Base-by-base conservation (phyloP, 2,797 vertebrate species). In the Cyprinodon diabolis region DNA sequence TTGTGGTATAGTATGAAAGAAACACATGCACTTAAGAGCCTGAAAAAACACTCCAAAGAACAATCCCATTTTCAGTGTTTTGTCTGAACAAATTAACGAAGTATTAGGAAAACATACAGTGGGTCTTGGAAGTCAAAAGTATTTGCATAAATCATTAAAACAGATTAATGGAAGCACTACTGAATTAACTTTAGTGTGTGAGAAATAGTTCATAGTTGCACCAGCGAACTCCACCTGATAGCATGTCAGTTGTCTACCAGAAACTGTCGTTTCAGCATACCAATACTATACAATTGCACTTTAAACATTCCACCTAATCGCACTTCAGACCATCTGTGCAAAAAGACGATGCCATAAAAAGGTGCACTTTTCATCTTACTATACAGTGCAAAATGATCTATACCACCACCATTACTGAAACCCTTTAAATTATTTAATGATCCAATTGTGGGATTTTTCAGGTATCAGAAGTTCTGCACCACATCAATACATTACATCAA, bases 161-260 rank as follows among this genome's bases (percentile, higher is more conserved):
- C 60, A 37, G 15, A 76, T 77, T 80, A 62, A 71, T 89, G 90
- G 90, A 93, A 92, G 91, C 86, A 88, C 88, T 85, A 67, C 74
- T 76, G 62, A 77, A n/a, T 87, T 85, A 54, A 72, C 75, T 84
- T 75, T 13, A 74, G 4, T 76, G 10, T 71, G 51, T 21, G 23
- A 62, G 69, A 69, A 60, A 71, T 71, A 52, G 71, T 62, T 56
- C 43, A 73, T 49, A 30, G 47, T 76, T 62, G 40, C 48, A 66
- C 71, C 74, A 72, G 43, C 40, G 63, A 19, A 6, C 65, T 8
- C 40, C 4, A 5, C 71, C 19, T 74, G 63, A 79, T 40, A 65
- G 25, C 47, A 43, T 60, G 52, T 81, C 57, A 52, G 47, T 21
- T 43, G 43, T 48, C 71, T 80, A 71, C 72, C 45, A 43, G 65